Evolutionary conservation across 2,888 invertebrate genomes (phyloP).

Genomic region (Drosophila fungiperda): DNA sequence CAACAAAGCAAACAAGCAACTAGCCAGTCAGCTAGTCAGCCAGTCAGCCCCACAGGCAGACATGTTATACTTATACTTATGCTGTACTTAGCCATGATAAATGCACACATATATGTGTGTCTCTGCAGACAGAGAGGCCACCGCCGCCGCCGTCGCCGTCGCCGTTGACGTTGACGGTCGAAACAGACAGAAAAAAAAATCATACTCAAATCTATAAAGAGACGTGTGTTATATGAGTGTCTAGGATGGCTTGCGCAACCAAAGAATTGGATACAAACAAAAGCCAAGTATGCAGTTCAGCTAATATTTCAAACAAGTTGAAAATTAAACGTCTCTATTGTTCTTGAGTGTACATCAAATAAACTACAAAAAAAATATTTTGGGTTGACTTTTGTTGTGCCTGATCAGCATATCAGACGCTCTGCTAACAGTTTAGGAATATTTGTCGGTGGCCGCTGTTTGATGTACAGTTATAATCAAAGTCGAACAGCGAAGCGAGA

Average conservation of each 20-base stretch:
- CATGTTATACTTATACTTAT: slow-evolving; percentile 61
- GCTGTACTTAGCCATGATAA: slow-evolving; percentile 48
- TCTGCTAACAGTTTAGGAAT: slow-evolving; percentile 21
- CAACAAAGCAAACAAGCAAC: slow-evolving; percentile 9
- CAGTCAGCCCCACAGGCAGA: slow-evolving; percentile 42
- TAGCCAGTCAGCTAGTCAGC: slow-evolving; percentile 13
- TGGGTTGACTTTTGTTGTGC: not conserved
- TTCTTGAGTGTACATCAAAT: not conserved
- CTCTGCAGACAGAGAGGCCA: slow-evolving; percentile 22
- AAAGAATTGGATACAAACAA: slow-evolving; percentile 2
- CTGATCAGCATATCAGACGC: slow-evolving; percentile 28
- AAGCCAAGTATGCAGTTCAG: slow-evolving; percentile 4
- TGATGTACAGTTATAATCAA: slow-evolving; percentile 62
- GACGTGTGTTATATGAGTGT: slow-evolving; percentile 22
- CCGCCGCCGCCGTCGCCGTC: not conserved
- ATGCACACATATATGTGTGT: slow-evolving; percentile 27
- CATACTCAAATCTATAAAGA: slow-evolving; percentile 9
- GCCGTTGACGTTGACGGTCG: slow-evolving; percentile 11
- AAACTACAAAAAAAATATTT: not conserved
- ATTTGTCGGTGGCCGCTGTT: slow-evolving; percentile 35
- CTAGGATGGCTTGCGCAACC: slow-evolving; percentile 31
- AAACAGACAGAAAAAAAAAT: slow-evolving; percentile 14
- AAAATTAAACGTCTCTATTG: not conserved
- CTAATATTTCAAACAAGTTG: not conserved
- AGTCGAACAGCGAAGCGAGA: slow-evolving; percentile 29